Base-by-base conservation (phyloP, 2,888 invertebrate genomes). In the Synanthedon myopaeformis region DNA sequence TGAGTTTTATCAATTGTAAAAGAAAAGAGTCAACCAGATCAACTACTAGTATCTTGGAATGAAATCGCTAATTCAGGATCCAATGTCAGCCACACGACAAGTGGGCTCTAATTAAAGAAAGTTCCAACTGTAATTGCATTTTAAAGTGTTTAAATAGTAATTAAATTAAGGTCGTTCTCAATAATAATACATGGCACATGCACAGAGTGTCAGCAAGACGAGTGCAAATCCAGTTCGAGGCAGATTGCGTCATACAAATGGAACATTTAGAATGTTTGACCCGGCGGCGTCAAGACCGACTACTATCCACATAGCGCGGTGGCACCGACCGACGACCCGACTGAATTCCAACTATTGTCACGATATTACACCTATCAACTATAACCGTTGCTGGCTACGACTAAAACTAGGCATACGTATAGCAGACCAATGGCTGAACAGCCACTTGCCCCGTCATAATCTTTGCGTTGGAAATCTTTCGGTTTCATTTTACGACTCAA, bases 211-310 rank as follows among this genome's bases (percentile, higher is more conserved):
- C 70, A 69, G 71, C 71, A 67, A 76, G 80, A 81, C 79, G 80
- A 80, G 79, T 79, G 79, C 77, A 79, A 81, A 79, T 80, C 82
- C 79, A 81, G 79, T 81, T 72, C 65, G 74, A 67, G 70, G 68
- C 65, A 71, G 68, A 74, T 82, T 82, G 79, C 82, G 81, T 82
- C 82, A 82, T 78, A 74, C 77, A 76, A 74, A 74, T 75, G 72
- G 69, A 74, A 72, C 76, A 76, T 76, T 82, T 82, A 82, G 82
- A 82, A 82, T 82, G 82, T 79, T 82, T 82, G 81, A 82, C 80
- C 81, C 77, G 76, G 67, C 77, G 76, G 67, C 71, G 70, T 65
- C 65, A 66, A 64, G 61, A 59, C 57, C 59, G 58, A 57, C 62
- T 58, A 56, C 57, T 59, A 60, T 57, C 57, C 60, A 63, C 60